Conservation (phyloP, 1,140 invertebrate species). For the Drosophila aff. region DNA sequence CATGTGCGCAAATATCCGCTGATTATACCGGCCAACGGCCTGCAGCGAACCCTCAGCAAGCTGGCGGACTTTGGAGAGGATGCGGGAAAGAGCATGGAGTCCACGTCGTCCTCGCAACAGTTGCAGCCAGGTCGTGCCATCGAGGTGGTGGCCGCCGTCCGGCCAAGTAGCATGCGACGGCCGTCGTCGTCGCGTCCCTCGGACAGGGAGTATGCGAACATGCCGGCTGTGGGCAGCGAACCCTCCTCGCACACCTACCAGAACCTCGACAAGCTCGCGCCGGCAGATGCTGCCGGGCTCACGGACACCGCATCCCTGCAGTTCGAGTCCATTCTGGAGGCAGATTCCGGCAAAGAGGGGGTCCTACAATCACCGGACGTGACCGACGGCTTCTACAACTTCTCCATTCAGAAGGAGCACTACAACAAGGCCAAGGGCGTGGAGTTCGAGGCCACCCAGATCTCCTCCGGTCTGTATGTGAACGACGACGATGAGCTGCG, state of each 20-base stretch:
- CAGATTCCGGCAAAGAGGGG: conserved; percentile 67
- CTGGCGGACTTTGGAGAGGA: conserved; percentile 85
- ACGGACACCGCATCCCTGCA: conserved; percentile 81
- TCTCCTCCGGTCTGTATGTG: conserved; percentile 67
- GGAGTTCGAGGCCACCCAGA: conserved; percentile 63
- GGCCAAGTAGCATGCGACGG: conserved; percentile 44
- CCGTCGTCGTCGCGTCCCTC: conserved; percentile 19
- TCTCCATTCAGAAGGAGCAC: conserved; percentile 83
- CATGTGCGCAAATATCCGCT: conserved; percentile 95
- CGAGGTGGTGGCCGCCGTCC: conserved; percentile 68
- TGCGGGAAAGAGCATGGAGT: not conserved
- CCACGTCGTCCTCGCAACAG: conserved; percentile 7
- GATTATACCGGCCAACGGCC: conserved; percentile 90
- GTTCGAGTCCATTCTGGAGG: conserved; percentile 82
- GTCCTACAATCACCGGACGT: conserved; percentile 77
- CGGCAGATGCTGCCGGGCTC: conserved; percentile 70
- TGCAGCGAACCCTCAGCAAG: conserved; percentile 88
- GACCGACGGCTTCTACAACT: conserved; percentile 83
- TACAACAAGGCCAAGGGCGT: conserved; percentile 77
- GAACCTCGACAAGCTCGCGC: conserved; percentile 70
- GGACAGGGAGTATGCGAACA: conserved; percentile 67
- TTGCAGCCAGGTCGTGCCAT: conserved; percentile 36
- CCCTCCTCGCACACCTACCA: conserved; percentile 69
- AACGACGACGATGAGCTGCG: conserved; percentile 75
- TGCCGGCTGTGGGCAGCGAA: conserved; percentile 46